Evolutionary conservation across 2,113 vertebrate species (phyloP).

Genomic region (Hipposideros armiger): DNA sequence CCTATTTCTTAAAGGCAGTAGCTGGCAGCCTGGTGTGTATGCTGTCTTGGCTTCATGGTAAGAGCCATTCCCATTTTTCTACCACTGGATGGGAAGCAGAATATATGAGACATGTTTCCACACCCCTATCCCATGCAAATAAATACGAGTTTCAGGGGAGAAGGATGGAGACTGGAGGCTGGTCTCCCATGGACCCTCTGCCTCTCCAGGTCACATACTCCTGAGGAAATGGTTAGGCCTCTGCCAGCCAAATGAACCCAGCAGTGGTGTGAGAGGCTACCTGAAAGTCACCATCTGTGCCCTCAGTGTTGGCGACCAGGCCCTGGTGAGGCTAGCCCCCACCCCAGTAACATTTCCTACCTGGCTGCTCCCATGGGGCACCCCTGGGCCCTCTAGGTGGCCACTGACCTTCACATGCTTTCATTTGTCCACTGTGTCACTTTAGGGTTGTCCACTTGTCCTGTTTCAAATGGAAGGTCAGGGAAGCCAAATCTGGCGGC

Average conservation of each 20-base stretch:
- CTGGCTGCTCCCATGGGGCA: not conserved
- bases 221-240: slow-evolving; percentile 86
- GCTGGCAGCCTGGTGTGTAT: not conserved
- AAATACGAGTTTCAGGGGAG: not conserved
- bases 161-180: not conserved
- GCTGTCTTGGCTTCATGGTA: not conserved
- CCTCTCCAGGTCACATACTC: slow-evolving; percentile 80
- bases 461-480: not conserved
- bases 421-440: not conserved
- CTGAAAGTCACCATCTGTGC: slow-evolving; percentile 83
- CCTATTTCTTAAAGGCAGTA: not conserved
- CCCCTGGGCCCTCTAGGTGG: not conserved
- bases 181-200: not conserved
- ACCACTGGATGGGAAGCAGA: not conserved
- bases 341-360: not conserved
- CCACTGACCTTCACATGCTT: not conserved
- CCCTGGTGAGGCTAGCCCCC: slow-evolving; percentile 72
- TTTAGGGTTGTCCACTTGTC: not conserved
- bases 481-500: not conserved
- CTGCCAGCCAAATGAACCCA: slow-evolving; percentile 53
- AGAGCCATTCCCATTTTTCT: not conserved
- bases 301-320: slow-evolving; percentile 76
- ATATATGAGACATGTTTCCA: not conserved
- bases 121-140: not conserved
- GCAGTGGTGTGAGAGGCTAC: slow-evolving; percentile 74